Evolutionary conservation across 2,113 vertebrate genomes (phyloP), one percentile per base, ranked within the genome.

Genomic region (Marcusenius ussheri): DNA sequence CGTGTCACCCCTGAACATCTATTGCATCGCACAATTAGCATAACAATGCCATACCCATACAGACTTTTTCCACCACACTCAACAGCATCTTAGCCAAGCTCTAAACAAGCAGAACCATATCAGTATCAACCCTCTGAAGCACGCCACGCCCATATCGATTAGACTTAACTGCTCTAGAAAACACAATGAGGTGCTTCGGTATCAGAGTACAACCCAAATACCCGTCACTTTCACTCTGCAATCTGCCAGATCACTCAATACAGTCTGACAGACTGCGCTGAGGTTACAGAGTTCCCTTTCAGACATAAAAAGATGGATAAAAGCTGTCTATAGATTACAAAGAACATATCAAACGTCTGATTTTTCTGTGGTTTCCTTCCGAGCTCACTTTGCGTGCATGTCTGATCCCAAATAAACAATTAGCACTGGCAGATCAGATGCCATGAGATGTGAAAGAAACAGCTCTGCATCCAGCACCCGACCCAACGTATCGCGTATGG

Each of bases 151-250:
- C 74, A 19, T 42, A 80, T 80, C 35, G 74, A 80, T 80, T 46
- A 11, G 45, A 24, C 45, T 49, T 47, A 85, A 85, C 46, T 49
- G 83, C 45, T 49, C 83, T n/a, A 24, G 83, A 85, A 21, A 46
- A 85, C 83, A 47, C 24, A 42, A 45, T 13, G 45, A 85, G 39
- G 83, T 49, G 19, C 42, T 49, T 49, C 21, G 21, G 46, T 85
- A 80, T 80, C 74, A 42, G 74, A 80, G 35, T 80, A 80, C 74
- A 80, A 42, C 74, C 70, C 27, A 77, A 77, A 77, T 77, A 77
- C 70, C 15, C 35, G 74, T 80, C 74, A 42, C 74, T 80, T 80
- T 80, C 35, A 42, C 15, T 42, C 35, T 11, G 4, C 35, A 17
- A 80, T 80, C 74, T 80, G 31, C 35, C 74, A 42, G 74, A 80